Base-by-base conservation (phyloP, 2,113 vertebrate genomes). In the Rhinoderma darwinii region DNA sequence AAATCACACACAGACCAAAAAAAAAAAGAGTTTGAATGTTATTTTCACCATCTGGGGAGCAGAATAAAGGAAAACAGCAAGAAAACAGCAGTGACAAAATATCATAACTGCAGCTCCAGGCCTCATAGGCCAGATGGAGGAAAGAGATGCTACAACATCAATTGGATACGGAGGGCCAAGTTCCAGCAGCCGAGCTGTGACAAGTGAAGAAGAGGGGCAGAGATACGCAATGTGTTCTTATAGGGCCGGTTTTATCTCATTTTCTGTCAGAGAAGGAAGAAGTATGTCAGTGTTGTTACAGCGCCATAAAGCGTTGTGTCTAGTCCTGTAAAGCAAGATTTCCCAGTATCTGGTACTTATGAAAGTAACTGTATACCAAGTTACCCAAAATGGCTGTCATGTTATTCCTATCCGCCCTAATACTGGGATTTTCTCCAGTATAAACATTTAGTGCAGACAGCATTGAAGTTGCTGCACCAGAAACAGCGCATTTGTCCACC, bases 31-130 rank as follows among this genome's bases (percentile, higher is more conserved):
- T 96, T 97, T 98, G 96, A 98, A 98, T 97, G 96, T 96, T 95
- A 95, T 95, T 96, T 96, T 96, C 96, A 95, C 97, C 98, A 99
- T 98, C 98, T 99, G 98, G 97, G 97, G 96, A 97, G 96, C 91
- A 93, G 94, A 93, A 94, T 94, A 96, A 96, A 96, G 95, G 95
- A 96, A 95, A 96, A 95, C 92, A 95, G 95, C 95, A 56, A 89
- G 91, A 88, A 92, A 95, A 93, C 95, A 94, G 94, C 94, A 95
- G 96, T 90, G 92, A 94, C 95, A 95, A 95, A 93, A 95, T 94
- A 93, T 95, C 93, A 92, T 94, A 91, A 94, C 94, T 95, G 92
- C 94, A 92, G 95, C 95, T 96, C 96, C 96, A 94, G 97, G 97
- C 95, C 95, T 94, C 92, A 11, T 89, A 94, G 94, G 96, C 97